Evolutionary conservation across 2,113 vertebrate genomes (phyloP).

Genomic region (Grantiella picta): DNA sequence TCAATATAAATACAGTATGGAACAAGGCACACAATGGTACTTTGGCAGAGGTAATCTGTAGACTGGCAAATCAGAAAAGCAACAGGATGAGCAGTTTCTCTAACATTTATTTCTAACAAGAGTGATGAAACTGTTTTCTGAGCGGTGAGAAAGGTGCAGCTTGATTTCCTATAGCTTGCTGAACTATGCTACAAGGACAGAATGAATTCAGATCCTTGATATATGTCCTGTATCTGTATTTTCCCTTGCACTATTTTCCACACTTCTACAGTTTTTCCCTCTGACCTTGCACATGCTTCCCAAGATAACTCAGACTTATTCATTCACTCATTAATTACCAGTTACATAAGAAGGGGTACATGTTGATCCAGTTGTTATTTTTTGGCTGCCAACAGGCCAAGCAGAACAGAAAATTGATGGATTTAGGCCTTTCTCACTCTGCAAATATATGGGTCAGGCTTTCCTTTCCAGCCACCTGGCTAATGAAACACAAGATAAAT

Average conservation of each 20-base stretch:
- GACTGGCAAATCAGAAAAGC: not conserved
- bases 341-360: not conserved
- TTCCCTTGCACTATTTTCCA: not conserved
- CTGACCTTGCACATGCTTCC: not conserved
- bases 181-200: not conserved
- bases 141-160: not conserved
- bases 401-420: not conserved
- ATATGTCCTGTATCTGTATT: not conserved
- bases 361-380: not conserved
- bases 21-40: not conserved
- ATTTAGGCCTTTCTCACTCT: not conserved
- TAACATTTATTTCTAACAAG: not conserved
- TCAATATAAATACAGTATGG: constrained; percentile 8
- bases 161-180: not conserved
- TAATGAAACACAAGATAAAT: not conserved
- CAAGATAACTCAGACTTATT: not conserved
- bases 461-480: not conserved
- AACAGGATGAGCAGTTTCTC: not conserved
- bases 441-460: not conserved
- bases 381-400: not conserved
- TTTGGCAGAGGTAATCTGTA: not conserved
- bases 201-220: not conserved
- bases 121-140: not conserved
- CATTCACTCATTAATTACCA: not conserved
- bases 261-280: not conserved